Evolutionary conservation across 2,888 invertebrate genomes (phyloP), one percentile per base, ranked within the genome.

Genomic region (Hypsopygia costalis): DNA sequence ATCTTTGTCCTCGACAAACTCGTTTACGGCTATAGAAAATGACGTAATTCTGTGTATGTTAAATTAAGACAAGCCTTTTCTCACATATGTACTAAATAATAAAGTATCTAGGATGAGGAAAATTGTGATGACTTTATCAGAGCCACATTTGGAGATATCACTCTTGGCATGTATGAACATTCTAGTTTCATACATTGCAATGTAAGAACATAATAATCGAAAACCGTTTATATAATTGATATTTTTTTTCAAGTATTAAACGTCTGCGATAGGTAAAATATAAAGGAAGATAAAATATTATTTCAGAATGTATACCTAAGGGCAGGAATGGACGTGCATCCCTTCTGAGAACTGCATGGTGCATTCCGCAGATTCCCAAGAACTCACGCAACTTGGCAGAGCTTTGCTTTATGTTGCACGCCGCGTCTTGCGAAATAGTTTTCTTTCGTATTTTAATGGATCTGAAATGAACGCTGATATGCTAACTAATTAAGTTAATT

Each of bases 271-370:
- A 16, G 4, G 16, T 4, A 16, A 16, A 16, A 16, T 16, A 16
- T 16, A 4, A 16, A 16, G 4, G 4, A 16, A 16, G 4, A 16
- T 4, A 16, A 16, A 16, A 3, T 16, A 3, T 3, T 63, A 51
- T 56, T 50, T 59, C 63, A 58, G 59, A 73, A 67, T 56, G 47
- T 46, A 8, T 58, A 62, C 58, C 57, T 56, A 11, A 49, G 49
- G 62, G 58, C 59, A 58, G 58, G 61, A 68, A 72, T 62, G 61
- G 51, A 54, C 55, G 50, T 51, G 56, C 40, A 40, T 29, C 27
- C 20, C 20, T 48, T 48, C 43, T 20, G 20, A 43, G 48, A 48
- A 48, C 16, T 10, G 30, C n/a, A 34, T 34, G 31, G 48, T 41
- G 45, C 48, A 45, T 45, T 48, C 48, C 35, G 16, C 7, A 33